Evolutionary conservation across 2,797 vertebrate species (phyloP).

Genomic region (Xyrichtys novacula): DNA sequence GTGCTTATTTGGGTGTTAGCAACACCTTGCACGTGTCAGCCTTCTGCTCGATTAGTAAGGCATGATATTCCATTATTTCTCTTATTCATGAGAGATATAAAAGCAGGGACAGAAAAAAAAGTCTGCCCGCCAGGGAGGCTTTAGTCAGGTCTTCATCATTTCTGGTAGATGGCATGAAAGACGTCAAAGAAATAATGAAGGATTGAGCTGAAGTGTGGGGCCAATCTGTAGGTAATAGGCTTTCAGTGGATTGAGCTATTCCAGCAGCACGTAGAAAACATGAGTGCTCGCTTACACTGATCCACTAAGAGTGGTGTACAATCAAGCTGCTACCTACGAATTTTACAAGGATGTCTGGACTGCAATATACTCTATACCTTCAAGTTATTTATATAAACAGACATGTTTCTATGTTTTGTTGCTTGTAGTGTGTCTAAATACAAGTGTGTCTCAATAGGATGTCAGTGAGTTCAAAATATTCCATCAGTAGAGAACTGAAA

Average conservation of each 20-base stretch:
- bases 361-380: not conserved
- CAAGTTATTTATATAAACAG: not conserved
- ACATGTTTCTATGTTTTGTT: too few species aligned
- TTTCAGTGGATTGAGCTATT: conserved; percentile 42
- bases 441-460: too few species aligned
- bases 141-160: conserved; percentile 41
- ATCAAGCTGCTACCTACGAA: not conserved
- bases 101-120: conserved; percentile 25
- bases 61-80: conserved; percentile 43
- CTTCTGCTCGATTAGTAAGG: conserved; percentile 18
- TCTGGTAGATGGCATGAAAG: conserved; percentile 23
- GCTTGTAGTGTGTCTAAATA: too few species aligned
- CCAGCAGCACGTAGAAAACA: conserved; percentile 38
- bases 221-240: conserved; percentile 56
- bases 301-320: not conserved
- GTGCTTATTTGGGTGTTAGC: conserved; percentile 9
- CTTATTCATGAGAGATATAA: conserved; percentile 47
- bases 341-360: not conserved
- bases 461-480: too few species aligned
- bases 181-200: conserved; percentile 56
- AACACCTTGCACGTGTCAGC: conserved; percentile 13
- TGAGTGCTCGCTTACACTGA: not conserved
- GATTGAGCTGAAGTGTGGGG: conserved; percentile 53
- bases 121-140: conserved; percentile 33
- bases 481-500: too few species aligned